A percentile compares a stretch with the other conserved stretches of the same genome.
Conservation (phyloP, 2,113 vertebrate genomes). For the Odobenus rosmarus region DNA sequence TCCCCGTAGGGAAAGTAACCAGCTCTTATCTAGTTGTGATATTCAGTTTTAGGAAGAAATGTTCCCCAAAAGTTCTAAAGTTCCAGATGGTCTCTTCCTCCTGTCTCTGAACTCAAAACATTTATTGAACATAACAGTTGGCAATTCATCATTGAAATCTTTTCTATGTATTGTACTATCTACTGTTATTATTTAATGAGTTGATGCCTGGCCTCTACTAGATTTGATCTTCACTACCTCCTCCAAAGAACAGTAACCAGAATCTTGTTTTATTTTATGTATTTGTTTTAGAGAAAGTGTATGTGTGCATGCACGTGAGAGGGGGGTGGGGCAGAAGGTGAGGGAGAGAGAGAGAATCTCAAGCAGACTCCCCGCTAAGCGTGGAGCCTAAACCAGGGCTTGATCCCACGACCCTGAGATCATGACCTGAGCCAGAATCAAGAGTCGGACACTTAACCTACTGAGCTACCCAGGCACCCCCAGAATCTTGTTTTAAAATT, state of each 20-base stretch:
- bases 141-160: neutral
- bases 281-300: neutral
- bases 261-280: neutral
- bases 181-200: neutral
- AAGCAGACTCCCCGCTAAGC: neutral
- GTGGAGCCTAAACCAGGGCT: neutral
- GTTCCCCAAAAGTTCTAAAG: neutral
- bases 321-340: neutral
- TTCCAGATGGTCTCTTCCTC: neutral
- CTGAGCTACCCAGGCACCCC: neutral
- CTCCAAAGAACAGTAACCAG: neutral
- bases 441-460: neutral
- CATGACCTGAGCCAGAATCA: neutral
- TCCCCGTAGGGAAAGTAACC: neutral
- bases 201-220: neutral
- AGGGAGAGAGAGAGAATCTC: neutral
- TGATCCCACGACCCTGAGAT: neutral
- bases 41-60: neutral
- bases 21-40: neutral
- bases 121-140: neutral
- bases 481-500: neutral
- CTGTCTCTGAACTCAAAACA: neutral
- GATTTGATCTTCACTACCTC: neutral
- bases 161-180: neutral
- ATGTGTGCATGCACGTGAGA: too few species aligned